Evolutionary conservation across 2,888 invertebrate genomes (phyloP).

Genomic region (Eupsilia transversa): DNA sequence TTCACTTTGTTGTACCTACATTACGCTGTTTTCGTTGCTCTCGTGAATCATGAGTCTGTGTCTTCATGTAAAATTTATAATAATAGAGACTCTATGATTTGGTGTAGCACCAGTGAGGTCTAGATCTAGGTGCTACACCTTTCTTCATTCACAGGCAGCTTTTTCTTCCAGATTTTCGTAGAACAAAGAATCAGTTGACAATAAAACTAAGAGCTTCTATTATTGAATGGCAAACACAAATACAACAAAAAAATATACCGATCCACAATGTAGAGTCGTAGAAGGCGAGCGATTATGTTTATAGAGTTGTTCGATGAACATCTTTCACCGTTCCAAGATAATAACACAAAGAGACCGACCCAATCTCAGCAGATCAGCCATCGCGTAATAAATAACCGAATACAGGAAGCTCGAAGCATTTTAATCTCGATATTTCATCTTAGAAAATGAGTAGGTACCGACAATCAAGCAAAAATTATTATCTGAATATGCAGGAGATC

Average conservation of each 20-base stretch:
- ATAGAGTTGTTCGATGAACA: constrained; percentile 9
- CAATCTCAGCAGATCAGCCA: constrained; percentile 41
- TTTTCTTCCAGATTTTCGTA: neutral
- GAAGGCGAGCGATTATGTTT: neutral
- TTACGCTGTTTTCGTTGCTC: constrained; percentile 25
- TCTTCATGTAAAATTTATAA: neutral
- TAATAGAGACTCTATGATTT: too few relatives aligned
- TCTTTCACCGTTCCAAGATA: constrained; percentile 43
- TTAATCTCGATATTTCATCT: constrained; percentile 59
- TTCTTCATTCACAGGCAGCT: neutral
- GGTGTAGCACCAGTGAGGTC: too few relatives aligned
- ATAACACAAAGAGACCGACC: constrained; percentile 50
- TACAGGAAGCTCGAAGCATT: constrained; percentile 60
- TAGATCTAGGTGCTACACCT: neutral
- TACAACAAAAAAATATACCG: neutral
- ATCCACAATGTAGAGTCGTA: neutral
- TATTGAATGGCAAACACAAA: neutral
- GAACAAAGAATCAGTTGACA: neutral
- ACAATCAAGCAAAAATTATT: constrained; percentile 53
- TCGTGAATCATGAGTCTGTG: constrained; percentile 24
- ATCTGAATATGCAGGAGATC: constrained; percentile 64
- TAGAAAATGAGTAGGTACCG: constrained; percentile 43
- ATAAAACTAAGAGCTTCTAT: neutral
- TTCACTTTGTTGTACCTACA: constrained; percentile 48
- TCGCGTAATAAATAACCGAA: constrained; percentile 52